Evolutionary conservation across 2,888 invertebrate genomes (phyloP).

Genomic region (Aelia acuminata): DNA sequence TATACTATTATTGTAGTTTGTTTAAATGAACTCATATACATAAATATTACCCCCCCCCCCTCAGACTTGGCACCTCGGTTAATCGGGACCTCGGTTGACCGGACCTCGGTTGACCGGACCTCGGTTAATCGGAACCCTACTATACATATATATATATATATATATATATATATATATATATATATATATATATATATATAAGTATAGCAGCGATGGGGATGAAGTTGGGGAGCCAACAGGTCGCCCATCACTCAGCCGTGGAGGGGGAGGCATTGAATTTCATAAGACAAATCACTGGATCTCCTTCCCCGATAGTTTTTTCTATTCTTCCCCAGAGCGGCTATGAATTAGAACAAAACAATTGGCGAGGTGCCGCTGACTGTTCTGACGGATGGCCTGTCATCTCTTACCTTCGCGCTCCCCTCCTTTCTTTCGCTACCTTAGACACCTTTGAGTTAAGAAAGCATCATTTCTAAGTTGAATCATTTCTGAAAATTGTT

Average conservation of each 20-base stretch:
- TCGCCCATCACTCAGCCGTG: constrained; percentile 51
- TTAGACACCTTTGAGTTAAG: neutral
- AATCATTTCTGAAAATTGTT: too few relatives aligned
- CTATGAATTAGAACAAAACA: constrained; percentile 46
- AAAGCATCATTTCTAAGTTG: too few relatives aligned
- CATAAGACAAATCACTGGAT: constrained; percentile 51
- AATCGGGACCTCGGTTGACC: too few relatives aligned
- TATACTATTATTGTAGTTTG: too few relatives aligned
- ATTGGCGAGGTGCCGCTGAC: neutral
- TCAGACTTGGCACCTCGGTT: too few relatives aligned
- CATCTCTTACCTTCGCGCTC: neutral
- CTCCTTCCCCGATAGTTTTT: constrained; percentile 57
- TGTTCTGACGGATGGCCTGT: neutral
- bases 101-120: too few relatives aligned
- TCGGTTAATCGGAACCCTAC: too few relatives aligned
- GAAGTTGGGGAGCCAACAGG: constrained; percentile 41
- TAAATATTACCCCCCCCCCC: too few relatives aligned
- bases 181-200: neutral
- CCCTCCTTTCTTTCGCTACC: neutral
- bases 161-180: too few relatives aligned
- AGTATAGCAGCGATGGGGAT: neutral
- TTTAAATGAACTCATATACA: too few relatives aligned
- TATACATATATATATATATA: too few relatives aligned
- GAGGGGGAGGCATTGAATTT: constrained; percentile 24
- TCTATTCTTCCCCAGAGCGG: neutral